A percentile compares a stretch with the other conserved stretches of the same genome.
Conservation (phyloP, 2,797 vertebrate species). For the Hapalemur alaotrensis region DNA sequence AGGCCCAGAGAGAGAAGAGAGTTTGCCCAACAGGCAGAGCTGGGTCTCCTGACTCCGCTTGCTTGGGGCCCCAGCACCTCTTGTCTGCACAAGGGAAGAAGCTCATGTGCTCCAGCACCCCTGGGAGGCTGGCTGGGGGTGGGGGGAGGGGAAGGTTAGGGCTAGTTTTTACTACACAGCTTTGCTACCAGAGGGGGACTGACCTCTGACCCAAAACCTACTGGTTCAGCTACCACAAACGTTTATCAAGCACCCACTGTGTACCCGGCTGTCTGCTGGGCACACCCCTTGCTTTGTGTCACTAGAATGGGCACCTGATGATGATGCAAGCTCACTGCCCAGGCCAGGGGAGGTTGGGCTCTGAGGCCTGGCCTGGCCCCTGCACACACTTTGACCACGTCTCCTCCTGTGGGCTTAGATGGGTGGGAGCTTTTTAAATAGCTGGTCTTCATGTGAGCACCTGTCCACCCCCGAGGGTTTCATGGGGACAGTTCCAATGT, state of each 20-base stretch:
- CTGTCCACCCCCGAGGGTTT: neutral
- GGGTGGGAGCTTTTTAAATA: neutral
- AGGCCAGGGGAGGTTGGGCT: accelerated
- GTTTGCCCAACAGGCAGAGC: neutral
- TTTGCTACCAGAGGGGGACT: neutral
- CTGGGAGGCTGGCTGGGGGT: neutral
- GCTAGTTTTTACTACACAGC: neutral
- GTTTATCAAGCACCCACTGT: neutral
- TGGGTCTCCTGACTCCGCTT: neutral
- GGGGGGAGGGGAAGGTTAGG: neutral
- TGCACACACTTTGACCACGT: neutral
- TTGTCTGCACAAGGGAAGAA: neutral
- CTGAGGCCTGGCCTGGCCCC: neutral
- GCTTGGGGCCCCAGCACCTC: neutral
- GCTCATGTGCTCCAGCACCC: too few species aligned
- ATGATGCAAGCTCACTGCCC: neutral
- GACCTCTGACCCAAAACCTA: neutral
- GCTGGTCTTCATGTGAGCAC: neutral
- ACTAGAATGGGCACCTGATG: neutral
- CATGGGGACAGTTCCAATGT: neutral
- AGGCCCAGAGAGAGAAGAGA: neutral
- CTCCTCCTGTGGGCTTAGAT: neutral
- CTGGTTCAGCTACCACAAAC: neutral
- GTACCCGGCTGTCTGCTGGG: neutral
- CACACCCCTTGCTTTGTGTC: neutral